These are phyloP conservation scores for Amblyopsis rosae DNA, from an alignment of 2,113 vertebrate species.

Conservation along the genomic window DNA sequence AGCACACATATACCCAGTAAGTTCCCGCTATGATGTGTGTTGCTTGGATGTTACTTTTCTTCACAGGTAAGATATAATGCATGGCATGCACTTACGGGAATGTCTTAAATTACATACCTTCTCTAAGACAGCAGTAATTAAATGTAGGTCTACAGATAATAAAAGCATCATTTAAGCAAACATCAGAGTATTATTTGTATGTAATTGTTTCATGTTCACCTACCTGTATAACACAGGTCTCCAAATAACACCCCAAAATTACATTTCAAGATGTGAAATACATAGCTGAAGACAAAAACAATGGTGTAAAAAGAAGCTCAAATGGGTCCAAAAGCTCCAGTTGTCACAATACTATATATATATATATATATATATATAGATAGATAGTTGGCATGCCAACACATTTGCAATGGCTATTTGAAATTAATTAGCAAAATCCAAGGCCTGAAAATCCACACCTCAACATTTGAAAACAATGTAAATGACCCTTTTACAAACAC, in stretches of 20 bases:
- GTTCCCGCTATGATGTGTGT: slow-evolving; percentile 32
- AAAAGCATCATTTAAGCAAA: neutral
- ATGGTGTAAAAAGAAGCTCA: no score
- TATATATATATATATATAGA: no score
- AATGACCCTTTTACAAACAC: no score
- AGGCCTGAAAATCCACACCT: no score
- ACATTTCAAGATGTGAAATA: neutral
- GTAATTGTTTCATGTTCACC: neutral
- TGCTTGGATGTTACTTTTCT: slow-evolving; percentile 41
- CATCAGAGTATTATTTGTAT: neutral
- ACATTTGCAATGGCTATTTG: no score
- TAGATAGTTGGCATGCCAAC: no score
- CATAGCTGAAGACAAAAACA: neutral
- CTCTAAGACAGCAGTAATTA: neutral
- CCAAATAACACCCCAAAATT: neutral
- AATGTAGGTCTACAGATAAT: neutral
- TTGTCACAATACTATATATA: no score
- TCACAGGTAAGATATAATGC: slow-evolving; percentile 55
- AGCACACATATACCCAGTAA: neutral
- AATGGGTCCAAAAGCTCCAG: no score
- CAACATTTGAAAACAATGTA: no score
- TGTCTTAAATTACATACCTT: neutral
- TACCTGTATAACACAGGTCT: neutral
- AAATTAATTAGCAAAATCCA: no score
- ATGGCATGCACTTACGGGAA: neutral